Conservation (phyloP, 1,140 invertebrate genomes). For the Tyrophagus putrescentiae region DNA sequence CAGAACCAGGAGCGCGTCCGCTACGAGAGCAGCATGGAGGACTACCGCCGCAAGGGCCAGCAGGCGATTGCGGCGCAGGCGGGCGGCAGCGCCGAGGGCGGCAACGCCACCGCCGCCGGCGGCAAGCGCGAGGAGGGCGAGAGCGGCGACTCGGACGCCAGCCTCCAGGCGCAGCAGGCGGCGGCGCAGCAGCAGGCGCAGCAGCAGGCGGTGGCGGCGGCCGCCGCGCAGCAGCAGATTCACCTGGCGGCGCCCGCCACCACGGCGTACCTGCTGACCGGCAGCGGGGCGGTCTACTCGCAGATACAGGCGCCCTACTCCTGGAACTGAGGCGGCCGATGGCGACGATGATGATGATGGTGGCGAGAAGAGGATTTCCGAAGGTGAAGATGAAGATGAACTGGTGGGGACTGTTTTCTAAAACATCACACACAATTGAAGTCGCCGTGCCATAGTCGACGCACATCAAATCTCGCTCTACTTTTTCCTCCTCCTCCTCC, state of each 20-base stretch:
- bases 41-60: slow-evolving; percentile 29
- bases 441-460: too few species aligned
- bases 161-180: slow-evolving; percentile 2
- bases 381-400: too few species aligned
- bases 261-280: slow-evolving; percentile 13
- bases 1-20: slow-evolving; percentile 29
- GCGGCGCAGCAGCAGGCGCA: not conserved
- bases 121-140: not conserved
- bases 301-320: slow-evolving; percentile 14
- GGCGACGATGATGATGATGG: too few species aligned
- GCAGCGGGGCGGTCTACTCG: slow-evolving; percentile 12
- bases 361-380: too few species aligned
- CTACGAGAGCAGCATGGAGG: slow-evolving; percentile 30
- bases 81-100: not conserved
- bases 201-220: not conserved
- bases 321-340: slow-evolving; percentile 10
- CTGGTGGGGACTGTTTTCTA: not conserved
- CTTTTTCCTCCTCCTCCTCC: too few species aligned
- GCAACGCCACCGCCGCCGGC: not conserved
- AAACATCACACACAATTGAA: too few species aligned
- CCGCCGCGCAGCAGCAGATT: slow-evolving; percentile 8
- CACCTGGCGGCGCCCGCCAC: slow-evolving; percentile 7
- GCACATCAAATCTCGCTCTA: too few species aligned
- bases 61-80: slow-evolving; percentile 1
- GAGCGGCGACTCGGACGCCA: slow-evolving; percentile 6